A percentile compares a stretch with the other conserved stretches of the same genome.
Conservation (phyloP, 2,888 invertebrate species). For the Acanthococcus lagerstroemiae region DNA sequence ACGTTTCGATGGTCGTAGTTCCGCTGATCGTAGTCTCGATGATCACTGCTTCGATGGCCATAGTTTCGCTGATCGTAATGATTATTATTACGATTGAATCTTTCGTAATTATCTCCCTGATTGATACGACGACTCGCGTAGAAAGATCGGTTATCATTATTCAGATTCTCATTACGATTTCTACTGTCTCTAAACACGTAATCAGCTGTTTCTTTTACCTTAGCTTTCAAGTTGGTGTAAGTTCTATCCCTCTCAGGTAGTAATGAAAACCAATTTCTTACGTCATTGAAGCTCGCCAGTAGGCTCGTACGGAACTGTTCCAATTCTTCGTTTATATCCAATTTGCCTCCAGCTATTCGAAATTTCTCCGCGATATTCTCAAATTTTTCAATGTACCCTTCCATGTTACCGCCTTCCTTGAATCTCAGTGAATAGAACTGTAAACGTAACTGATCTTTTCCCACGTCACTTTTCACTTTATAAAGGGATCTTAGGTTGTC, state of each 20-base stretch:
- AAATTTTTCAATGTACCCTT: background rate
- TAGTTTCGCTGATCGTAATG: no score
- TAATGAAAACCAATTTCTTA: background rate
- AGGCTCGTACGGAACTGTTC: background rate
- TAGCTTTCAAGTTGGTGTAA: background rate
- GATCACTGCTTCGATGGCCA: no score
- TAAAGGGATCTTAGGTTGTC: background rate
- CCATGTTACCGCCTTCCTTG: background rate
- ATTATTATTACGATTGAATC: no score
- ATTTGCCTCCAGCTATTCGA: background rate
- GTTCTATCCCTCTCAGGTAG: background rate
- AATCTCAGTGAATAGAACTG: background rate
- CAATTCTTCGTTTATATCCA: background rate
- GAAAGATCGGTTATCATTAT: no score
- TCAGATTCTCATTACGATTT: no score
- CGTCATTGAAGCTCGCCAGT: background rate
- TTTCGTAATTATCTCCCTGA: no score
- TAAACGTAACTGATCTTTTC: background rate
- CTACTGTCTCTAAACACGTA: no score
- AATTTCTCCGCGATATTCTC: background rate
- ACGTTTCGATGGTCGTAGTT: no score
- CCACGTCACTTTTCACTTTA: background rate
- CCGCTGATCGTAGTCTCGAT: no score
- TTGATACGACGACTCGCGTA: no score
- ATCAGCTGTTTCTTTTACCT: background rate